Conservation (phyloP, 2,113 vertebrate genomes). For the Butastur rufipennis region DNA sequence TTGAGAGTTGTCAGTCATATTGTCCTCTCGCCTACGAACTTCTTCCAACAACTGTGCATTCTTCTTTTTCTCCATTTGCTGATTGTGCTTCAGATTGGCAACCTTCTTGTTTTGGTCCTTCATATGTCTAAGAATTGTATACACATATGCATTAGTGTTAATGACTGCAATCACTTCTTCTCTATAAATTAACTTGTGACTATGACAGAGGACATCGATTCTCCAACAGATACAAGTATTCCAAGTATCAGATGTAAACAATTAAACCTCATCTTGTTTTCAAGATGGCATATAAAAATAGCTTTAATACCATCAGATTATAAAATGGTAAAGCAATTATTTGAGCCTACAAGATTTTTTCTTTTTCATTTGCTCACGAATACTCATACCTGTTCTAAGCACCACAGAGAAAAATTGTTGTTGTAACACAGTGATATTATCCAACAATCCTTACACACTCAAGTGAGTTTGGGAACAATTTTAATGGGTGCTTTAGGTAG, state of each 20-base stretch:
- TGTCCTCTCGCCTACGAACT: slow-evolving; percentile 82
- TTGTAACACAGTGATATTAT: neutral
- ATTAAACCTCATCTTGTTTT: neutral
- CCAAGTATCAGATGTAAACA: neutral
- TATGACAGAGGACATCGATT: neutral
- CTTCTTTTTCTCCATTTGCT: slow-evolving; percentile 87
- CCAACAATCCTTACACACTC: neutral
- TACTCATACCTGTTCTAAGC: neutral
- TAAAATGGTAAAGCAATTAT: neutral
- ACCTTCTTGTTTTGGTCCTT: slow-evolving; percentile 93
- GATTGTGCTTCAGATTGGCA: slow-evolving; percentile 87
- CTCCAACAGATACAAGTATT: neutral
- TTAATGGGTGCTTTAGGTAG: neutral
- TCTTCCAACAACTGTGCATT: slow-evolving; percentile 82
- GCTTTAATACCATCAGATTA: neutral
- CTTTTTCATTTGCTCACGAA: neutral
- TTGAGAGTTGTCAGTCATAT: slow-evolving; percentile 81
- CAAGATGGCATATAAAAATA: neutral
- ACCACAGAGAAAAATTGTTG: neutral
- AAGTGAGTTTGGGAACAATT: neutral
- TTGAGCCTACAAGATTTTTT: neutral
- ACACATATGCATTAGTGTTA: neutral
- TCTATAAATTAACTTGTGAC: neutral
- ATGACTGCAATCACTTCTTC: neutral
- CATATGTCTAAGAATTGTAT: slow-evolving; percentile 82